Conservation (phyloP, 2,797 vertebrate genomes). For the Peromyscus eremicus region DNA sequence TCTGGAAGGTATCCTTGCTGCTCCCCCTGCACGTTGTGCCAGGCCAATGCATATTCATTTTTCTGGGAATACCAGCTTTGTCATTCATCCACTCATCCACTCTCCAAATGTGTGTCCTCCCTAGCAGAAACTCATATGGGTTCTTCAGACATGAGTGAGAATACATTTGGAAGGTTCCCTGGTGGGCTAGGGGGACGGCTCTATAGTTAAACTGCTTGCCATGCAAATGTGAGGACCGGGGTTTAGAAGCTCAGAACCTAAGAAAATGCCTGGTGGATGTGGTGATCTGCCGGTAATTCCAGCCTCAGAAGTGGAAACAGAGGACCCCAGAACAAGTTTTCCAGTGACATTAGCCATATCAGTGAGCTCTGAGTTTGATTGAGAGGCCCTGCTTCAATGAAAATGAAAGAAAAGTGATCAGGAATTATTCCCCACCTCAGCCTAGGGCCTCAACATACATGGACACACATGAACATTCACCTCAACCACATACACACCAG, state of each 20-base stretch:
- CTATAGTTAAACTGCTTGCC: neutral
- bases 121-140: neutral
- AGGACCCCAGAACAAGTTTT: neutral
- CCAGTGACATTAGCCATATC: neutral
- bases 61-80: neutral
- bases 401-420: neutral
- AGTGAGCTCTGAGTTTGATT: neutral
- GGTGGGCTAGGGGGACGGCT: neutral
- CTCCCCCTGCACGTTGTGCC: neutral
- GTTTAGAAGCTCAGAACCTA: neutral
- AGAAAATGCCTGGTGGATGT: neutral
- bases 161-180: neutral
- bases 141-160: neutral
- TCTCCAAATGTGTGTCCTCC: neutral
- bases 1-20: neutral
- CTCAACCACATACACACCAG: neutral
- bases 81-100: no score
- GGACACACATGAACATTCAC: neutral
- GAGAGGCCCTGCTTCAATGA: neutral
- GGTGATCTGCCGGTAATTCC: neutral
- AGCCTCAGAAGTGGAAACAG: neutral
- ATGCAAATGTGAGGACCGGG: neutral
- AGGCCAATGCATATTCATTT: neutral
- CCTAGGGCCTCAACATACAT: neutral
- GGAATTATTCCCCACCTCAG: neutral